A percentile compares a stretch with the other conserved stretches of the same genome.
phyloP scores from a whole-genome alignment of 2,888 invertebrate genomes.

The Chrysina gloriosa region DNA sequence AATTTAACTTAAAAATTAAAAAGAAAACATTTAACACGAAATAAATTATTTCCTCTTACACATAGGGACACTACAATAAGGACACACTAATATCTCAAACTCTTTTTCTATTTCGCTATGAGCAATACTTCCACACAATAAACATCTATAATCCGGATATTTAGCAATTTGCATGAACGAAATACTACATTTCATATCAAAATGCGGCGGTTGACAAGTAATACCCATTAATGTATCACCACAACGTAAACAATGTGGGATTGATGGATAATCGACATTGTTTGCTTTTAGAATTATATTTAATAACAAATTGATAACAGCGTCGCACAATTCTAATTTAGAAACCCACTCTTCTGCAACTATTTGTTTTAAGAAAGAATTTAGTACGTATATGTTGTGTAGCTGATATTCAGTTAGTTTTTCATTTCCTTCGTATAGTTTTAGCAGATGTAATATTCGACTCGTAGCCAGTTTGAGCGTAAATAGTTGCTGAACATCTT shows the following conservation, averaged over 20 bases:
- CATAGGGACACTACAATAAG: slow-evolving; percentile 61
- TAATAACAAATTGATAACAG: slow-evolving; percentile 55
- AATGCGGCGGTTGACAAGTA: slow-evolving; percentile 58
- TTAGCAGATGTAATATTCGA: slow-evolving; percentile 55
- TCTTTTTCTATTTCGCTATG: slow-evolving; percentile 55
- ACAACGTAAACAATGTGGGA: slow-evolving; percentile 45
- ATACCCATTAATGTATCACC: slow-evolving; percentile 56
- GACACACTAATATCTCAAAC: slow-evolving; percentile 54
- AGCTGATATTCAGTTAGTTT: slow-evolving; percentile 55
- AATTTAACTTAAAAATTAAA: no score
- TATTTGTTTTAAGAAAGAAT: slow-evolving; percentile 59
- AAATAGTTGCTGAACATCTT: slow-evolving; percentile 57
- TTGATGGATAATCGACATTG: slow-evolving; percentile 56
- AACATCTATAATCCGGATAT: slow-evolving; percentile 59
- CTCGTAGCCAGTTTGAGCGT: slow-evolving; percentile 56
- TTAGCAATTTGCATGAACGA: slow-evolving; percentile 59
- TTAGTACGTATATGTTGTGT: slow-evolving; percentile 57
- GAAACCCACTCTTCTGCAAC: slow-evolving; percentile 54
- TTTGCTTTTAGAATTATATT: slow-evolving; percentile 56
- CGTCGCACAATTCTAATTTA: slow-evolving; percentile 57
- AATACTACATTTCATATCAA: slow-evolving; percentile 58
- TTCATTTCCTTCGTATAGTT: slow-evolving; percentile 48
- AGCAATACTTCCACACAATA: slow-evolving; percentile 56
- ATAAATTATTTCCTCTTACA: slow-evolving; percentile 42
- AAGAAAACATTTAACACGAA: not conserved